phyloP scores from a whole-genome alignment of 2,113 vertebrate species.

The Oreotrochilus melanogaster region DNA sequence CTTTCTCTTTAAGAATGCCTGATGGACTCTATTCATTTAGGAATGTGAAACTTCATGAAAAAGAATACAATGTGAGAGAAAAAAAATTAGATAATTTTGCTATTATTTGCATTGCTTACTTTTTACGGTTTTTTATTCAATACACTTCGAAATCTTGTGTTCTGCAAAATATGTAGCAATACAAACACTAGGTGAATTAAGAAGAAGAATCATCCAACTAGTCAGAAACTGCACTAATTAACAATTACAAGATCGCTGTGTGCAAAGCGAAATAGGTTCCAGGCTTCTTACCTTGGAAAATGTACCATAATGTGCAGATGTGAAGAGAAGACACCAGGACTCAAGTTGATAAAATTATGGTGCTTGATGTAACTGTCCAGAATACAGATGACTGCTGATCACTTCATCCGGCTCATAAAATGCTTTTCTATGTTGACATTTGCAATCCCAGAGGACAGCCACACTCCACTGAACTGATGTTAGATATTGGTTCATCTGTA shows the following conservation, averaged over 20 bases:
- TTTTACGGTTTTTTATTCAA: not conserved
- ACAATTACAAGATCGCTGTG: not conserved
- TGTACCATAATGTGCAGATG: not conserved
- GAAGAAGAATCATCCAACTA: not conserved
- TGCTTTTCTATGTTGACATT: constrained; percentile 13
- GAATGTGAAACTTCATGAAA: not conserved
- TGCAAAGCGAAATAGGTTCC: not conserved
- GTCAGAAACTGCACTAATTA: not conserved
- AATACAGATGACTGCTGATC: not conserved
- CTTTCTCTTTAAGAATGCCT: not conserved
- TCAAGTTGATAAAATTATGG: not conserved
- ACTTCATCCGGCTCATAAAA: not conserved
- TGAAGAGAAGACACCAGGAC: not conserved
- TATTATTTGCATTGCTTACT: not conserved
- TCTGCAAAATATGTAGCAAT: not conserved
- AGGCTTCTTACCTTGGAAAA: not conserved
- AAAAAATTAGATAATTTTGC: not conserved
- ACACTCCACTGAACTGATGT: constrained; percentile 38
- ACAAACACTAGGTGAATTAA: not conserved
- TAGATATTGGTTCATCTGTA: constrained; percentile 48
- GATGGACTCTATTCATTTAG: not conserved
- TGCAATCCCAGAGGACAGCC: not conserved
- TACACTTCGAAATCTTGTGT: not conserved
- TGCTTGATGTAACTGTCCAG: not conserved
- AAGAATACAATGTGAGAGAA: not conserved